These are phyloP conservation scores for Nipponia nippon DNA, from an alignment of 2,113 vertebrate species.

Conservation along the genomic window DNA sequence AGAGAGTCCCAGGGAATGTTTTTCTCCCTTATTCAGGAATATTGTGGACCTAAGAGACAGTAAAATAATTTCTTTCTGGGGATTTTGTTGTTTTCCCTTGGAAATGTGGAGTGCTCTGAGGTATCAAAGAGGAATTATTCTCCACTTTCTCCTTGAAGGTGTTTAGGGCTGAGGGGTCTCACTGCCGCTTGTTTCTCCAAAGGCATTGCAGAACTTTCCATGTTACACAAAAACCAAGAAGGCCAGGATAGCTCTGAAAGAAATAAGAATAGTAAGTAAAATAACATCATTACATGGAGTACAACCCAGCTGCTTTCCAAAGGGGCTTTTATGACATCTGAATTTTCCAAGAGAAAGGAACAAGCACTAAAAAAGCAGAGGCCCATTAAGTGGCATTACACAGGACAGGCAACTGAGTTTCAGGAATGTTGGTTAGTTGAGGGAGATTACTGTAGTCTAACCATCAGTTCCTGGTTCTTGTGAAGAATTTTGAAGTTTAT, in stretches of 20 bases:
- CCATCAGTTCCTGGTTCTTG: neutral
- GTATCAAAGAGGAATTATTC: neutral
- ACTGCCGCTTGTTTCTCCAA: neutral
- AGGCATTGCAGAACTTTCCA: neutral
- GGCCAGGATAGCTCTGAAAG: neutral
- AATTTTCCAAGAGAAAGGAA: neutral
- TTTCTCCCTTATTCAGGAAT: neutral
- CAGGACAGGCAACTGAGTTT: neutral
- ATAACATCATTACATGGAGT: neutral
- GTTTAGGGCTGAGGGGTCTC: neutral
- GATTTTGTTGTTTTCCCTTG: neutral
- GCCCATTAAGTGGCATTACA: accelerated
- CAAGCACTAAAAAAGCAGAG: neutral
- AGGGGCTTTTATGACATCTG: neutral
- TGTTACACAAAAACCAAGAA: neutral
- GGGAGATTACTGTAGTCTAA: neutral
- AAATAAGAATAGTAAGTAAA: neutral
- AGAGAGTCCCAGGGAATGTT: neutral
- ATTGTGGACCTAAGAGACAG: neutral
- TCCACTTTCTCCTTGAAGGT: neutral
- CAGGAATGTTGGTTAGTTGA: neutral
- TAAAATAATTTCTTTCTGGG: neutral
- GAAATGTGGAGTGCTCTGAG: neutral
- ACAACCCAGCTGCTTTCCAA: neutral
- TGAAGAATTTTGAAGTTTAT: neutral